A percentile compares a stretch with the other conserved stretches of the same genome.
These are phyloP conservation scores for Pseudolycoriella hygida DNA, from an alignment of 2,888 invertebrate genomes.

Conservation along the genomic window DNA sequence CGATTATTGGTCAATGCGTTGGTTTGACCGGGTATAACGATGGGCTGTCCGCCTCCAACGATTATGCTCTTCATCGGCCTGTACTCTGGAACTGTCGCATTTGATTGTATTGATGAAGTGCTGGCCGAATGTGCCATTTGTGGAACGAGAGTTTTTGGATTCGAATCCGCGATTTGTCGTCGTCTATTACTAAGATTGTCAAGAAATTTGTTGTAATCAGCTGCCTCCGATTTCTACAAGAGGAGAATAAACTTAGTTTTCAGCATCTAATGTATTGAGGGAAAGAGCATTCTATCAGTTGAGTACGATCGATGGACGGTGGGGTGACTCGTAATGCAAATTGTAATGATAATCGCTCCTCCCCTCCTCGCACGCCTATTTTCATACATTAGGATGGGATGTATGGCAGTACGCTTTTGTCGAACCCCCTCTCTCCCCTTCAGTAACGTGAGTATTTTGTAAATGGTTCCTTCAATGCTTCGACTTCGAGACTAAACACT, in stretches of 20 bases:
- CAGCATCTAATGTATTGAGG: not conserved
- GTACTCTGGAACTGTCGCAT: slow-evolving; percentile 14
- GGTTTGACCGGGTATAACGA: slow-evolving; percentile 11
- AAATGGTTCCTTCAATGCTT: too few species aligned
- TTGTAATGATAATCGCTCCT: too few species aligned
- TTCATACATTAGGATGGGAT: too few species aligned
- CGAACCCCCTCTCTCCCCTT: too few species aligned
- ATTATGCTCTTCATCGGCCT: slow-evolving; percentile 13
- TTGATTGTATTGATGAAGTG: slow-evolving; percentile 17
- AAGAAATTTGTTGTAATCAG: slow-evolving; percentile 54
- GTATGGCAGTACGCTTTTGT: too few species aligned
- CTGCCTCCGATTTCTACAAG: slow-evolving; percentile 45
- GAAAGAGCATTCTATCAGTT: too few species aligned
- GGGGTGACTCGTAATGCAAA: too few species aligned
- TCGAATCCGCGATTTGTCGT: slow-evolving; percentile 49
- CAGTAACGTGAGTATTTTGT: too few species aligned
- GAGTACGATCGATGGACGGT: too few species aligned
- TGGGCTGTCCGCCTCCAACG: slow-evolving; percentile 14
- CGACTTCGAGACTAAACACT: too few species aligned
- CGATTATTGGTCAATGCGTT: not conserved
- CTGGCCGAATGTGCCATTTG: slow-evolving; percentile 28
- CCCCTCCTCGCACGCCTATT: too few species aligned
- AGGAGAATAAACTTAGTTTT: slow-evolving; percentile 3
- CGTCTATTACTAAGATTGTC: slow-evolving; percentile 58
- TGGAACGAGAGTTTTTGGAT: slow-evolving; percentile 26